These are phyloP conservation scores for Chouioia cunea DNA, from an alignment of 2,888 invertebrate species.

Conservation along the genomic window DNA sequence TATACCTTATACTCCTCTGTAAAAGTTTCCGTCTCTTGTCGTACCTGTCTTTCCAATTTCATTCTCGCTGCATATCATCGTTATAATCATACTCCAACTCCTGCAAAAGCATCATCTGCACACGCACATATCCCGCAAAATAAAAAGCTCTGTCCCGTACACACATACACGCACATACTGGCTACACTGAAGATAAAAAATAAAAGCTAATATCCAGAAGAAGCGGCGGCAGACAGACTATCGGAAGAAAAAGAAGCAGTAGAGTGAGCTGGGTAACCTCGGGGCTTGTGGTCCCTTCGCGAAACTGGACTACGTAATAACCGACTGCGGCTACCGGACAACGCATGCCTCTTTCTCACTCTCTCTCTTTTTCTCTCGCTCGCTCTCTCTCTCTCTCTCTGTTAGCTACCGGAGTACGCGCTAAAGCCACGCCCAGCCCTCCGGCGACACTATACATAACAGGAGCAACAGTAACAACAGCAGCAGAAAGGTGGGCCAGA, in stretches of 20 bases:
- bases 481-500: slow-evolving; percentile 1
- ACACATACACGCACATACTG: slow-evolving; percentile 27
- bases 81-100: slow-evolving; percentile 2
- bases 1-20: slow-evolving; percentile 37
- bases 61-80: slow-evolving; percentile 12
- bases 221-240: background rate
- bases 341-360: slow-evolving; percentile 41
- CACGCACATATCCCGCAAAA: no score
- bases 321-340: slow-evolving; percentile 42
- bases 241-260: background rate
- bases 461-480: no score
- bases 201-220: slow-evolving; percentile 5
- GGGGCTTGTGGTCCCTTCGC: slow-evolving; percentile 1
- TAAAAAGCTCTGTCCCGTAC: slow-evolving; percentile 14
- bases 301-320: slow-evolving; percentile 63
- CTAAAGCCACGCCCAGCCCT: slow-evolving; percentile 63
- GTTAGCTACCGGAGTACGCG: slow-evolving; percentile 56
- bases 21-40: background rate
- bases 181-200: slow-evolving; percentile 30
- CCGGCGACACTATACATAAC: slow-evolving; percentile 54
- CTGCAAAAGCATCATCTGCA: slow-evolving; percentile 18
- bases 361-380: slow-evolving; percentile 48
- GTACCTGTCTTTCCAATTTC: background rate
- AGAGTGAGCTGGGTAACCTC: background rate
- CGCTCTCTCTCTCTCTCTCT: slow-evolving; percentile 49